Conservation (phyloP, 2,113 vertebrate species). For the Aphyosemion australe region DNA sequence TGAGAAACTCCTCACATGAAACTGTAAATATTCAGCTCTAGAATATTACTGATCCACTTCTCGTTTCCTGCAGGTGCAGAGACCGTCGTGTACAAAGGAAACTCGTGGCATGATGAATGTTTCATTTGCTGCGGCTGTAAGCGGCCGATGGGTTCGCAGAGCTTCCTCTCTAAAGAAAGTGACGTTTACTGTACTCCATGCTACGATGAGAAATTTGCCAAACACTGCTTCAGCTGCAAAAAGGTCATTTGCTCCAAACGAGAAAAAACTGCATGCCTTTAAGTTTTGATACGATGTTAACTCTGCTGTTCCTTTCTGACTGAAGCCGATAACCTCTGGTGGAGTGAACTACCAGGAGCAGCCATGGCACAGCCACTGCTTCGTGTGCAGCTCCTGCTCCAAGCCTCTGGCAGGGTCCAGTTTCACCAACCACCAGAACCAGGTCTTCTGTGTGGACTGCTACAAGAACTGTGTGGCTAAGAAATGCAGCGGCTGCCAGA, state of each 20-base stretch:
- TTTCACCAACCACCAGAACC: slow-evolving; percentile 93
- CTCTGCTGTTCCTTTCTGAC: background rate
- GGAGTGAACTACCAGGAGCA: slow-evolving; percentile 96
- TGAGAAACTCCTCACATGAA: no score
- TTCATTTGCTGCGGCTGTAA: slow-evolving; percentile 93
- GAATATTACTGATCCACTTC: background rate
- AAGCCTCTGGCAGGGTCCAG: slow-evolving; percentile 89
- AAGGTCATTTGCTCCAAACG: slow-evolving; percentile 74
- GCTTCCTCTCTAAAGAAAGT: slow-evolving; percentile 91
- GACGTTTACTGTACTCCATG: slow-evolving; percentile 91
- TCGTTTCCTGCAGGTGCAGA: slow-evolving; percentile 80
- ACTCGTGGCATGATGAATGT: slow-evolving; percentile 93
- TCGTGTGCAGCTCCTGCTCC: slow-evolving; percentile 90
- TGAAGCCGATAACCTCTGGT: slow-evolving; percentile 91
- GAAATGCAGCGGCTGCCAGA: slow-evolving; percentile 92
- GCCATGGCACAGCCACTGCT: slow-evolving; percentile 94
- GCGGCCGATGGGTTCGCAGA: slow-evolving; percentile 88
- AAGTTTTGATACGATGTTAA: background rate
- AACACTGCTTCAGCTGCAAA: slow-evolving; percentile 91
- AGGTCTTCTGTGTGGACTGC: slow-evolving; percentile 93
- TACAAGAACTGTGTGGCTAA: slow-evolving; percentile 95
- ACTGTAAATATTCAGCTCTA: no score
- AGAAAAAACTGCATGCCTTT: background rate
- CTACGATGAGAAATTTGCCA: slow-evolving; percentile 93
- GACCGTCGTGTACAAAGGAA: slow-evolving; percentile 95